Evolutionary conservation across 2,113 vertebrate genomes (phyloP), one percentile per base, ranked within the genome.

Genomic region (Tetraodon nigroviridis): DNA sequence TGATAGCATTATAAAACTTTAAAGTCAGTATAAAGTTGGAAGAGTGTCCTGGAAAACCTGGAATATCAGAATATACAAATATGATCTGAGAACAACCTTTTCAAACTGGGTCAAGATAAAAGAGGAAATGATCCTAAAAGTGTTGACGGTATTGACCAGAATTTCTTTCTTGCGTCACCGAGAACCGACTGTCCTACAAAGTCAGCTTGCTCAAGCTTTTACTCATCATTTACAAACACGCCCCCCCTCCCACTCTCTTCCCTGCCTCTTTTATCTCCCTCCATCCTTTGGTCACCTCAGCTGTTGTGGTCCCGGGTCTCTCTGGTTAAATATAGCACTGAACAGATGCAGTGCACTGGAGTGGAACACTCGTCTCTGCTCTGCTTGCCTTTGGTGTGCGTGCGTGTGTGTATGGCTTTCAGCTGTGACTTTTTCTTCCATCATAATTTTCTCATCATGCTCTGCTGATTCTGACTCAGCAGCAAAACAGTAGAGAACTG

Each of bases 271-370:
- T 44, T 19, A 62, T 55, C 27, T 49, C 45, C 72, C 71, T 69
- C 58, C 65, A 78, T 81, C 69, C 62, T 81, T 79, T 69, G 61
- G 59, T 62, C 77, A 47, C 46, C 75, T 86, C 78, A 75, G 75
- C 75, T 60, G 29, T 51, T 71, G 74, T 73, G 69, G 75, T n/a
- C 75, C 78, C 45, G 58, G 53, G 76, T 78, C 85, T 53, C 63
- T 82, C 66, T 71, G 66, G 83, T 82, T 86, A 87, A 85, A 86
- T 89, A 85, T 87, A 87, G 84, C 64, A 63, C 15, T 71, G 78
- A 87, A 85, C 85, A 89, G 87, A 89, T 86, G 81, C 72, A 71
- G 83, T 16, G 78, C 75, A 76, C 77, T 87, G 79, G 80, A 87
- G 85, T 70, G 51, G 74, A 82, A 83, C 80, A 84, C 51, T 82